A percentile compares a stretch with the other conserved stretches of the same genome.
These are phyloP conservation scores for Diploptera punctata DNA, from an alignment of 2,888 invertebrate genomes.

Conservation along the genomic window DNA sequence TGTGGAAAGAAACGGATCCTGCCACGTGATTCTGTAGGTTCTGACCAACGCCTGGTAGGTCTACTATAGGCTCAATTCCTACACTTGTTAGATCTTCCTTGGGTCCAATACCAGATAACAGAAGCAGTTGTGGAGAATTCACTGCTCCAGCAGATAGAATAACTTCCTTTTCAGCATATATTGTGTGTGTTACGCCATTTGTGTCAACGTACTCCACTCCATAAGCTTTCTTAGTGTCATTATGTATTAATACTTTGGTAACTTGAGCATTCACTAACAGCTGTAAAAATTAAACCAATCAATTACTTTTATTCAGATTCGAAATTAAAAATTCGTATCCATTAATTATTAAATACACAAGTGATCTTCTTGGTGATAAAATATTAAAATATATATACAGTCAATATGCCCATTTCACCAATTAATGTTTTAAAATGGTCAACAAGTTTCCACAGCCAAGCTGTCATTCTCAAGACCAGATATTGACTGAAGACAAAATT, in stretches of 20 bases:
- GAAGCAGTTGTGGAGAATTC: slow-evolving; percentile 87
- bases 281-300: too few species aligned
- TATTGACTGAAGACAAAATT: too few species aligned
- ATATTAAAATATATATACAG: too few species aligned
- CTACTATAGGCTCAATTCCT: slow-evolving; percentile 64
- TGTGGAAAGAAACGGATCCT: slow-evolving; percentile 61
- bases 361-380: too few species aligned
- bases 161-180: slow-evolving; percentile 76
- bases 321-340: too few species aligned
- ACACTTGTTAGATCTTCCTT: slow-evolving; percentile 59
- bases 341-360: too few species aligned
- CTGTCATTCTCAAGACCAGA: too few species aligned
- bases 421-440: too few species aligned
- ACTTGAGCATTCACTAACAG: slow-evolving; percentile 50
- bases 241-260: slow-evolving; percentile 59
- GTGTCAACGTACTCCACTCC: slow-evolving; percentile 56
- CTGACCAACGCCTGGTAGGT: slow-evolving; percentile 70
- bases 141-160: slow-evolving; percentile 87
- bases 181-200: slow-evolving; percentile 52
- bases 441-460: too few species aligned
- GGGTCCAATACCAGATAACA: slow-evolving; percentile 77
- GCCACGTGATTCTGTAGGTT: slow-evolving; percentile 71
- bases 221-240: slow-evolving; percentile 52
- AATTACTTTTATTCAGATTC: too few species aligned
- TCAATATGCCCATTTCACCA: too few species aligned